Conservation (phyloP, 1,140 invertebrate genomes). For the Paraescarpia echinospica region DNA sequence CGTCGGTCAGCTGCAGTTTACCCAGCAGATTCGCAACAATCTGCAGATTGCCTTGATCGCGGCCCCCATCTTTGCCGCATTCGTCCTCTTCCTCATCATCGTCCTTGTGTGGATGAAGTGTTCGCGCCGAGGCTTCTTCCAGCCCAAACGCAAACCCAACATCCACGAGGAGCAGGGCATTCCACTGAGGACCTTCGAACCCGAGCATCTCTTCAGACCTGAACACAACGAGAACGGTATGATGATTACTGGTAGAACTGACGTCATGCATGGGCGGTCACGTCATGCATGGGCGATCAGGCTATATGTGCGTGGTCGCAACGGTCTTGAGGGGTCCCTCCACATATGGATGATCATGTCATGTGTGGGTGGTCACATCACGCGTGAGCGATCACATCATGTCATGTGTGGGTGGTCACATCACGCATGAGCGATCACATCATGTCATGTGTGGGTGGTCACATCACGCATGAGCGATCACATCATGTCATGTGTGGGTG, state of each 20-base stretch:
- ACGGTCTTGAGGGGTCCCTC: too few relatives aligned
- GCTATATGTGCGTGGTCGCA: too few relatives aligned
- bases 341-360: too few relatives aligned
- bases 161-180: not conserved
- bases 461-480: too few relatives aligned
- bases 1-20: slow-evolving; percentile 41
- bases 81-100: slow-evolving; percentile 36
- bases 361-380: too few relatives aligned
- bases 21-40: not conserved
- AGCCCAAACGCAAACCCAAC: not conserved
- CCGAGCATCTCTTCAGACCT: not conserved
- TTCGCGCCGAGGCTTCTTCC: slow-evolving; percentile 18
- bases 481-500: too few relatives aligned
- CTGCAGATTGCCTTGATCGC: slow-evolving; percentile 16
- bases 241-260: not conserved
- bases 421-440: too few relatives aligned
- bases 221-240: not conserved
- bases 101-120: slow-evolving; percentile 30
- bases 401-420: too few relatives aligned
- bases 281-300: not conserved
- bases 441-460: too few relatives aligned
- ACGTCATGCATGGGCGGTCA: not conserved
- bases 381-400: too few relatives aligned
- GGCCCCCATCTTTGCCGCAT: slow-evolving; percentile 33
- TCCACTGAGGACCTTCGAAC: not conserved